phyloP scores from a whole-genome alignment of 2,113 vertebrate genomes.

The Spizaetus ornatus region DNA sequence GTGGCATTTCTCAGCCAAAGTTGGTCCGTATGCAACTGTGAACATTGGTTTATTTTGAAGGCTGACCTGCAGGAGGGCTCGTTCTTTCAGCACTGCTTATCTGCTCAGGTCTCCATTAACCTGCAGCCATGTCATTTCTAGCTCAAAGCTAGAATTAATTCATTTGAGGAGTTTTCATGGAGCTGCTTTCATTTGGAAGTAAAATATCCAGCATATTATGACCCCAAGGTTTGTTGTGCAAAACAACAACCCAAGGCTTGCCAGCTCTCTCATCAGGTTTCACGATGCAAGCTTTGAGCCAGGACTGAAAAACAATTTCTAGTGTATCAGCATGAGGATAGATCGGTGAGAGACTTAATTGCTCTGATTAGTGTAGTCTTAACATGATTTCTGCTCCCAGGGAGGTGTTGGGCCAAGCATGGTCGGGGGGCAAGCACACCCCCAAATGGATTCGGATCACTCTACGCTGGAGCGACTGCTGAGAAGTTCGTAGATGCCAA shows the following conservation, averaged over 20 bases:
- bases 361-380: background rate
- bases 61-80: background rate
- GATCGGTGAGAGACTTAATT: background rate
- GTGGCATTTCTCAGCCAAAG: background rate
- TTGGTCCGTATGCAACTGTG: rapidly evolving
- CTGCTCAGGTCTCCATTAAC: background rate
- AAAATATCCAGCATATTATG: background rate
- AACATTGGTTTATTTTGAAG: background rate
- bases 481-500: background rate
- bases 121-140: background rate
- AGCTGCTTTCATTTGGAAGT: background rate
- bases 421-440: background rate
- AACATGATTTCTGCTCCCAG: background rate
- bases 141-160: background rate
- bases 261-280: rapidly evolving
- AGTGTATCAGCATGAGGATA: background rate
- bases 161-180: background rate
- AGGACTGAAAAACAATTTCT: background rate
- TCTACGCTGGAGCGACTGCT: rapidly evolving
- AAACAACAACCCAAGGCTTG: background rate
- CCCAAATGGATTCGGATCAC: background rate
- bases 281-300: background rate
- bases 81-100: background rate
- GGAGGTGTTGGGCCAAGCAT: background rate
- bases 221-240: background rate